phyloP scores from a whole-genome alignment of 1,140 invertebrate genomes.

The Liolophura sinensis region DNA sequence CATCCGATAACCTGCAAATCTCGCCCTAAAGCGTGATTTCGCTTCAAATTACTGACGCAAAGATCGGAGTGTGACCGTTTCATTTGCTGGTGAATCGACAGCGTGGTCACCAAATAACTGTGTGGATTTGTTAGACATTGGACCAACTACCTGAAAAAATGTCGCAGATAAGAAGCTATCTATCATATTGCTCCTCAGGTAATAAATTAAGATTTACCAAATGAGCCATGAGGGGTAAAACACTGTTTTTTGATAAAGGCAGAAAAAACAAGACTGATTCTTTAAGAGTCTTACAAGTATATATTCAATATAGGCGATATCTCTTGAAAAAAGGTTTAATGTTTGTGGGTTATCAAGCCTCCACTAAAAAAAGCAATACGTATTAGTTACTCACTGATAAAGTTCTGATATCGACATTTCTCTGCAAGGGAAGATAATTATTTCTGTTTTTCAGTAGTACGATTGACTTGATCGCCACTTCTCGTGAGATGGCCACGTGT shows the following conservation, averaged over 20 bases:
- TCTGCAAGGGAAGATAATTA: conserved; percentile 31
- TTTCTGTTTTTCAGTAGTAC: conserved; percentile 50
- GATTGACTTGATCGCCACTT: conserved; percentile 41
- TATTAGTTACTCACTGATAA: conserved; percentile 29
- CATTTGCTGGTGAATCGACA: conserved; percentile 10
- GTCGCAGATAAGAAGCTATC: no score
- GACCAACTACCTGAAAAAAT: conserved; percentile 22
- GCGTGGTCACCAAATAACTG: conserved; percentile 31
- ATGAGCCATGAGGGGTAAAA: no score
- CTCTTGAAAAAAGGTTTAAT: no score
- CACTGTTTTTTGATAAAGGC: no score
- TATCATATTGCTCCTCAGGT: neutral
- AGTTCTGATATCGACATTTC: conserved; percentile 4
- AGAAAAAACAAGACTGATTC: no score
- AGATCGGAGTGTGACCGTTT: conserved; percentile 18
- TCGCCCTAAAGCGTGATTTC: no score
- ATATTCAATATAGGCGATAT: no score
- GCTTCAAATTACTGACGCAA: no score
- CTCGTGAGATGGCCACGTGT: conserved; percentile 37
- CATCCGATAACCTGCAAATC: no score
- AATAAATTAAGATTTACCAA: neutral
- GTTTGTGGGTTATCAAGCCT: neutral
- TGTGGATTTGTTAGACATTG: conserved; percentile 26
- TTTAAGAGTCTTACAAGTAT: no score
- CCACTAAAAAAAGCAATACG: no score